phyloP scores from a whole-genome alignment of 2,797 vertebrate genomes.

The Myripristis jacobus region DNA sequence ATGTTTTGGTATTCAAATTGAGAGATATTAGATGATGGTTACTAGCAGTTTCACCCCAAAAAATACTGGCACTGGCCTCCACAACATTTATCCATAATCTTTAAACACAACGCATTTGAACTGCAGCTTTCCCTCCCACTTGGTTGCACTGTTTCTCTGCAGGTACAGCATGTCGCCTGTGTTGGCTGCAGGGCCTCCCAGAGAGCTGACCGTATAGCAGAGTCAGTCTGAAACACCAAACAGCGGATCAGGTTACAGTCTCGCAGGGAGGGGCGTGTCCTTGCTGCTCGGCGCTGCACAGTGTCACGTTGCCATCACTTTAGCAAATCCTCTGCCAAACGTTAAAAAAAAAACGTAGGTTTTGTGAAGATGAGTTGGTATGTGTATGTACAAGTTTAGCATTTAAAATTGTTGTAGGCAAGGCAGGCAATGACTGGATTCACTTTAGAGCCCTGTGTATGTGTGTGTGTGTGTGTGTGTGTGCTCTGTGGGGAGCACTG shows the following conservation, averaged over 20 bases:
- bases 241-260: slow-evolving; percentile 38
- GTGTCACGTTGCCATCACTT: background rate
- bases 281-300: background rate
- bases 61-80: too few relatives aligned
- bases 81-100: background rate
- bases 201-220: slow-evolving; percentile 15
- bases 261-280: slow-evolving; percentile 6
- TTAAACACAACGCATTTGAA: background rate
- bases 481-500: background rate
- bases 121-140: background rate
- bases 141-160: background rate
- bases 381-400: background rate
- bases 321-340: background rate
- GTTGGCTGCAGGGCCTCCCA: background rate
- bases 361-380: too few relatives aligned
- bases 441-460: background rate
- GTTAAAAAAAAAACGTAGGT: background rate
- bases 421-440: background rate
- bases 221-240: slow-evolving; percentile 29
- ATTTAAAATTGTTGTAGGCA: background rate
- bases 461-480: background rate
- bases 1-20: too few relatives aligned
- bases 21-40: too few relatives aligned
- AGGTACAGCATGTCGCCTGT: background rate
- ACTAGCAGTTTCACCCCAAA: too few relatives aligned